phyloP scores from a whole-genome alignment of 35 echinoderm and acorn worm species.

The Heliocidaris tuberculata region DNA sequence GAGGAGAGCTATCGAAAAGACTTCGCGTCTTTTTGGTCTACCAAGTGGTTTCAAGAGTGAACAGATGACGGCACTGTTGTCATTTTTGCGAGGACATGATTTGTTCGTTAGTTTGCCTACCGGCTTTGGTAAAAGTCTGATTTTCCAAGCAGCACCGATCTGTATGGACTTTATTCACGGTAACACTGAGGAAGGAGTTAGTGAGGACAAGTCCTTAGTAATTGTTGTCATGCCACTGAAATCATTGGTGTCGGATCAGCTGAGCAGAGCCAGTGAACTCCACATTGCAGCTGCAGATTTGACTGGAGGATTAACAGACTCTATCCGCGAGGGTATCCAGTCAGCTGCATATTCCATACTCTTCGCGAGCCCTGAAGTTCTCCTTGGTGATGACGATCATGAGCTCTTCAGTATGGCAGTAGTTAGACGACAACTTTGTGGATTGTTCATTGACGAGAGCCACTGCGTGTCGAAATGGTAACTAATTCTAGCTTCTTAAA shows the following conservation, averaged over 20 bases:
- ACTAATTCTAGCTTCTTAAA: no score
- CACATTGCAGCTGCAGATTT: constrained; percentile 1
- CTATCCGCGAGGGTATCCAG: not conserved
- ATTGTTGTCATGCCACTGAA: constrained; percentile 36
- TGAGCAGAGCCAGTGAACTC: not conserved
- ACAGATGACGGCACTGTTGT: not conserved
- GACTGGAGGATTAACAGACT: not conserved
- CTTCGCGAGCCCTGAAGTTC: not conserved
- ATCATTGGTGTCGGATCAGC: not conserved
- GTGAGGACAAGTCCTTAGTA: not conserved
- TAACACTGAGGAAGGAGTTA: not conserved
- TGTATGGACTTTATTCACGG: constrained; percentile 19
- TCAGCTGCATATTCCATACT: not conserved
- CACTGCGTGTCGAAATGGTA: no score
- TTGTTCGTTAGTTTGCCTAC: not conserved
- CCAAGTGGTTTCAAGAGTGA: not conserved
- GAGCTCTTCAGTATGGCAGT: not conserved
- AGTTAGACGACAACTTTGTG: not conserved
- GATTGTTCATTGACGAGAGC: no score
- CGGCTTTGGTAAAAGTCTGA: constrained; percentile 7
- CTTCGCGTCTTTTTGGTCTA: not conserved
- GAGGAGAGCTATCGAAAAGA: no score
- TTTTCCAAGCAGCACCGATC: not conserved
- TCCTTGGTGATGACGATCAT: not conserved
- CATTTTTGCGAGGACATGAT: constrained; percentile 24